Evolutionary conservation across 2,113 vertebrate species (phyloP).

Genomic region (Cairina moschata): DNA sequence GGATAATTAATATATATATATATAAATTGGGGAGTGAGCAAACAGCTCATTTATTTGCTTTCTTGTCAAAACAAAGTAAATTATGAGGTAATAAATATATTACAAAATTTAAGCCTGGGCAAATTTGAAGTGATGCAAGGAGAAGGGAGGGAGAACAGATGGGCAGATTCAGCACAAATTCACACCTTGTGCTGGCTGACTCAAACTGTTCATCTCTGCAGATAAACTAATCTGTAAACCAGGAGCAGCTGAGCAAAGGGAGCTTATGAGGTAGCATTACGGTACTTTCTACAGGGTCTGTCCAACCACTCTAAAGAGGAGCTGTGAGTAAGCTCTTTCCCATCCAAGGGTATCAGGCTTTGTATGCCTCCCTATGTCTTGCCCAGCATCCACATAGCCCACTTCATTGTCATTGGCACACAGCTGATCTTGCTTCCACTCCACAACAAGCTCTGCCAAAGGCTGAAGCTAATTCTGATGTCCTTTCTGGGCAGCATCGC

Average conservation of each 20-base stretch:
- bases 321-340: background rate
- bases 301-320: background rate
- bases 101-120: background rate
- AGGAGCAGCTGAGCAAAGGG: background rate
- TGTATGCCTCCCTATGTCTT: background rate
- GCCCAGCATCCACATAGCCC: background rate
- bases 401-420: background rate
- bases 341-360: background rate
- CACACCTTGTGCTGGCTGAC: conserved; percentile 7
- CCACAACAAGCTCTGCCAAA: background rate
- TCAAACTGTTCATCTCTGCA: conserved; percentile 20
- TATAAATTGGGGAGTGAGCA: background rate
- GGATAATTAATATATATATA: background rate
- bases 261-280: background rate
- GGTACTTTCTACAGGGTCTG: background rate
- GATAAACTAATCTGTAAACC: conserved; percentile 10
- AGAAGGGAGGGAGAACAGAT: conserved; percentile 4
- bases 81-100: background rate
- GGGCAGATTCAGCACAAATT: conserved; percentile 16
- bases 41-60: background rate
- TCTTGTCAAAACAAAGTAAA: background rate
- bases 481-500: background rate
- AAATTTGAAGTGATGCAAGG: background rate
- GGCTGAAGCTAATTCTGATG: background rate
- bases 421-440: background rate